Evolutionary conservation across 2,113 vertebrate genomes (phyloP).

Genomic region (Microcebus ravelobensis): DNA sequence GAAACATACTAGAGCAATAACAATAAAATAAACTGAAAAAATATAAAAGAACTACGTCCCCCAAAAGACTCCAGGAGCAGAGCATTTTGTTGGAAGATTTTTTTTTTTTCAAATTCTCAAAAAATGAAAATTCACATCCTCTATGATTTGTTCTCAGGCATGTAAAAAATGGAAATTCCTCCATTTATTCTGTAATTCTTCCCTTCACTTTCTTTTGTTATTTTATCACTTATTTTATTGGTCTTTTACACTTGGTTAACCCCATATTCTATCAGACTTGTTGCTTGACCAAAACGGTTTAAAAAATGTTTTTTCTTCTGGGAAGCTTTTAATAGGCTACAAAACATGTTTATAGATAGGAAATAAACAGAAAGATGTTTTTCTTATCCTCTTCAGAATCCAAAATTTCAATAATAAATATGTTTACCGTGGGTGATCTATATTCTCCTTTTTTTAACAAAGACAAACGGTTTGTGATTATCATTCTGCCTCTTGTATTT

Average conservation of each 20-base stretch:
- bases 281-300: neutral
- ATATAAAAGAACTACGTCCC: neutral
- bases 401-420: conserved; percentile 6
- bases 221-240: conserved; percentile 27
- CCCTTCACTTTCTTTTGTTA: neutral
- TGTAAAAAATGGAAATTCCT: neutral
- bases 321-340: neutral
- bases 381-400: conserved; percentile 21
- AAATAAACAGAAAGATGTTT: conserved; percentile 38
- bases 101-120: neutral
- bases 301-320: neutral
- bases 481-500: neutral
- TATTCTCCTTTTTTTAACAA: neutral
- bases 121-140: neutral
- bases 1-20: neutral
- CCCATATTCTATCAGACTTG: conserved; percentile 13
- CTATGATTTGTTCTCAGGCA: neutral
- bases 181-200: neutral
- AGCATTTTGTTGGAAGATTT: neutral
- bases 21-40: neutral
- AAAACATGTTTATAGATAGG: conserved; percentile 39
- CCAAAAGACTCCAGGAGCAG: neutral
- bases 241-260: conserved; percentile 19
- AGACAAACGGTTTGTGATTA: neutral
- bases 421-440: neutral